A percentile compares a stretch with the other conserved stretches of the same genome.
These are phyloP conservation scores for Thalassarche chlororhynchos DNA, from an alignment of 2,113 vertebrate genomes.

Conservation along the genomic window DNA sequence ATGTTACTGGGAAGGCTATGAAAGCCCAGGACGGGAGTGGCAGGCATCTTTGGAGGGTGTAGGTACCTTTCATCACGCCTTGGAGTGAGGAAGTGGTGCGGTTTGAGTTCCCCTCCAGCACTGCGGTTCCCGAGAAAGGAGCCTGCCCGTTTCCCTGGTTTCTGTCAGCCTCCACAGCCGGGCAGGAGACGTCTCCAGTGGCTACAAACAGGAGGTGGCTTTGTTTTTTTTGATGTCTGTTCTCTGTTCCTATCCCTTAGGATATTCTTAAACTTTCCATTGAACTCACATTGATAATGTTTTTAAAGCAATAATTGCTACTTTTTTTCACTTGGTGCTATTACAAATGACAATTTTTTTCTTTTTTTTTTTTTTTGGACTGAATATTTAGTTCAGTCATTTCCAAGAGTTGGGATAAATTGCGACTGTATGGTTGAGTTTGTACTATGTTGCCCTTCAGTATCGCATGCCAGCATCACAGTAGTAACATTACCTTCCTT, in stretches of 20 bases:
- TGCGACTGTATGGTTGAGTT: not conserved
- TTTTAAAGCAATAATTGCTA: not conserved
- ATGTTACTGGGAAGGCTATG: not conserved
- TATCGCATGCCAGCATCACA: rapidly evolving
- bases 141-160: not conserved
- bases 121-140: not conserved
- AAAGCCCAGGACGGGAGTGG: not conserved
- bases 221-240: not conserved
- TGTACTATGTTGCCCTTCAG: not conserved
- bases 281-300: not conserved
- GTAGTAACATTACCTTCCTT: not conserved
- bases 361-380: not conserved
- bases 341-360: not conserved
- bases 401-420: not conserved
- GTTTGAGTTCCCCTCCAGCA: not conserved
- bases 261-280: not conserved
- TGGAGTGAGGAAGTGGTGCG: not conserved
- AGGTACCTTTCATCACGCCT: not conserved
- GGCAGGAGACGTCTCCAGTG: not conserved
- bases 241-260: not conserved
- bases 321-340: not conserved
- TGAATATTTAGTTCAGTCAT: not conserved
- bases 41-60: not conserved
- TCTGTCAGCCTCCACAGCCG: not conserved
- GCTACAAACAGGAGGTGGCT: not conserved